Base-by-base conservation (phyloP, 2,888 invertebrate genomes). In the Bruchidius siliquastri region DNA sequence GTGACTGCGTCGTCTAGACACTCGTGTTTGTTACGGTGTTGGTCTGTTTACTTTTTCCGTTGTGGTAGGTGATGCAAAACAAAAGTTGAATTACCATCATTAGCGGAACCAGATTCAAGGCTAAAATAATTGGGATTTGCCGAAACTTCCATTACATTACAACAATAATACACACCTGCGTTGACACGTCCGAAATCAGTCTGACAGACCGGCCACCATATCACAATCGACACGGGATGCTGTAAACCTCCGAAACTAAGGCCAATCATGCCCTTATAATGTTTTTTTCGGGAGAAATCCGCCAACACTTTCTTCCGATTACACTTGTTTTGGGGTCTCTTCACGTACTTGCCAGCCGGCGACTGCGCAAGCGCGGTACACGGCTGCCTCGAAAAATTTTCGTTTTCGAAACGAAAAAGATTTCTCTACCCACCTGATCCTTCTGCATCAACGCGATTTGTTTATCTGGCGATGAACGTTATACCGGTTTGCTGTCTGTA, bases 291-390 rank as follows among this genome's bases (percentile, higher is more conserved):
- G 73, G 73, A 76, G 77, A 79, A 79, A 72, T 71, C 68, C 69
- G 76, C 76, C 76, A 76, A 78, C 79, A 79, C 79, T 79, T 80
- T 81, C 77, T 77, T 79, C 79, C 80, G 80, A 81, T 80, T 81
- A 81, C 84, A 84, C 84, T 85, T 85, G 85, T 85, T 85, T 85
- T 85, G 85, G 82, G 82, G 49, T 49, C 49, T 13, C 49, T 49
- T 49, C 49, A 49, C 49, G 13, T 13, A 49, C 49, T 30, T 30
- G 30, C 30, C 30, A 30, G 30, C 1, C 49, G 49, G 49, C 49
- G 18, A 49, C 32, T 75, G 79, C 83, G 83, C 83, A 77, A 77
- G 84, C 83, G 82, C 75, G 68, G 13, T 68, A 18, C 49, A 18
- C 49, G 6, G 49, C 49, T 49, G 49, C 18, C 49, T 49, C 49